Base-by-base conservation (phyloP, 1,140 invertebrate genomes). In the Gyrodactylus bullatarudis region DNA sequence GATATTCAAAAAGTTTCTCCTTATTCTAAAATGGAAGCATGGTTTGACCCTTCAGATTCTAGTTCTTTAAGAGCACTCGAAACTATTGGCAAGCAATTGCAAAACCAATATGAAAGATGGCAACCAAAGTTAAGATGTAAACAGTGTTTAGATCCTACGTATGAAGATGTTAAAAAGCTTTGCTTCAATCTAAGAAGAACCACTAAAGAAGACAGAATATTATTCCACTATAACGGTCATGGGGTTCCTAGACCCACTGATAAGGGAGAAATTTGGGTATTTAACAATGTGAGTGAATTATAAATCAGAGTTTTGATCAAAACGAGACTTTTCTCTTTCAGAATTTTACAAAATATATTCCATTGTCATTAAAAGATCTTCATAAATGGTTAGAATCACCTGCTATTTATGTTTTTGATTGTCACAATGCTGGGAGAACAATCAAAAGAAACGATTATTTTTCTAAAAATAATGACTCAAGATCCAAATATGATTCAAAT, bases 181-280 rank as follows among this genome's bases (percentile, higher is more conserved):
- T 96, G 93, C 79, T 87, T 86, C 23, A 93, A 91, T 16, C 82
- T 98, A 72, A 83, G 95, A n/a, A 84, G 91, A 76, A 97, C 94
- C 83, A 92, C 95, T 0, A 98, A 97, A 83, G 94, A 98, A 77
- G 95, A 99, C 79, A 84, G 95, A 76, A 92, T 99, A 23, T 83
- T 99, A 1, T 98, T 99, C 83, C 94, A 99, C 82, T 99, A 98
- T 79, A 98, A 97, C 83, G 95, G 95, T 0, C 95, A 99, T 81
- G 95, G 94, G 69, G 95, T 99, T 72, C 95, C 95, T 68, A 89
- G 88, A 81, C 94, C 95, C 27, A 98, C 95, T 8, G 84, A 85
- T 26, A 97, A 98, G 83, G 94, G 95, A 20, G 94, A 99, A 85
- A 93, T 99, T 78, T 98, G 95, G 95, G 93, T 98, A 1, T 99